Conservation (phyloP, 2,113 vertebrate species). For the Puntigrus tetrazona region DNA sequence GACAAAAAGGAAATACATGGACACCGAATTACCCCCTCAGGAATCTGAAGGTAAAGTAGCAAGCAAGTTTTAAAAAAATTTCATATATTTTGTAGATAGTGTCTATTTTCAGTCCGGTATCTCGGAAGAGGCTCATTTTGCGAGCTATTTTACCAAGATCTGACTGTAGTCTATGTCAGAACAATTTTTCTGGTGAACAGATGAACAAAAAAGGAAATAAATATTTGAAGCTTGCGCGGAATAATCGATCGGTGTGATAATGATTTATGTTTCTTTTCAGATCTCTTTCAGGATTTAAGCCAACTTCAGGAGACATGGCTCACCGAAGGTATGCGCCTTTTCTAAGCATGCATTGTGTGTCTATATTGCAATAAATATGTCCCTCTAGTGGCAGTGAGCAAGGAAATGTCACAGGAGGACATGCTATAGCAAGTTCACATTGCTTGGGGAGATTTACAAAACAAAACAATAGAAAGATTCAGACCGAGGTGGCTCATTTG, state of each 20-base stretch:
- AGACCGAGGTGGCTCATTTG: neutral
- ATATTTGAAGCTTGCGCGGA: neutral
- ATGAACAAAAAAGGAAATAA: neutral
- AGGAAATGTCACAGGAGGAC: conserved; percentile 29
- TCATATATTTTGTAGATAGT: conserved; percentile 15
- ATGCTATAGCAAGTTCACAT: neutral
- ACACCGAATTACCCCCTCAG: conserved; percentile 83
- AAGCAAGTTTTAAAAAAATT: conserved; percentile 33
- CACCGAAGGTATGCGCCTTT: conserved; percentile 86
- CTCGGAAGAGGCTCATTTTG: neutral
- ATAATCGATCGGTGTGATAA: neutral
- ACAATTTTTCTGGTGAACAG: neutral
- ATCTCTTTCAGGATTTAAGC: conserved; percentile 96
- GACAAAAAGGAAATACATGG: conserved; percentile 81
- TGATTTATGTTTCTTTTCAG: conserved; percentile 68
- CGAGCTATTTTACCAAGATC: neutral
- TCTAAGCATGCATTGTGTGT: conserved; percentile 32
- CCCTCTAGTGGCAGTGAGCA: conserved; percentile 26
- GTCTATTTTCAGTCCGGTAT: neutral
- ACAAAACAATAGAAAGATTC: neutral
- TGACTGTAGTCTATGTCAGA: neutral
- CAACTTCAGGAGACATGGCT: conserved; percentile 98
- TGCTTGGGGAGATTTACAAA: neutral
- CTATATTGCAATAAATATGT: conserved; percentile 28
- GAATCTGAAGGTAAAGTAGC: conserved; percentile 88